Conservation (phyloP, 2,113 vertebrate genomes). For the Halcyon senegalensis region DNA sequence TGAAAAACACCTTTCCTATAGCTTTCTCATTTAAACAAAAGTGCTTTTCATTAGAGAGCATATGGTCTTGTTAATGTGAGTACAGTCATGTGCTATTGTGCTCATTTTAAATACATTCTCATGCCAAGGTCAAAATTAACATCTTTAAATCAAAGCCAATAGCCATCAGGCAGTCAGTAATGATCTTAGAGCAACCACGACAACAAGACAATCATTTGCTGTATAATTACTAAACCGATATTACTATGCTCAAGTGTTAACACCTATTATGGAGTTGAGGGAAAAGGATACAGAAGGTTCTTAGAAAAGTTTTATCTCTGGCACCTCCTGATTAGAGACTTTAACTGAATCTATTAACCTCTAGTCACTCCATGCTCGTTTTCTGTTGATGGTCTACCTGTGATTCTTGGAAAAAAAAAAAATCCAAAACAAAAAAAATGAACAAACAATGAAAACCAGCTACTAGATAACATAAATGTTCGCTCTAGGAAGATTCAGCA, state of each 20-base stretch:
- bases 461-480: background rate
- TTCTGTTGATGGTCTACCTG: background rate
- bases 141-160: background rate
- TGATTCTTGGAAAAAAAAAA: background rate
- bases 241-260: background rate
- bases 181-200: background rate
- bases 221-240: background rate
- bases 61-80: background rate
- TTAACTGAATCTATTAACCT: background rate
- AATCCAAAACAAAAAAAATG: no score
- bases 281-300: background rate
- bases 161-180: background rate
- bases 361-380: background rate
- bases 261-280: background rate
- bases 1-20: background rate
- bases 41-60: background rate
- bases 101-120: background rate
- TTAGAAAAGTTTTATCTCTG: background rate
- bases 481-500: rapidly evolving
- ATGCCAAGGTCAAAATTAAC: background rate
- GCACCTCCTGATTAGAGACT: background rate
- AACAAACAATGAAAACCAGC: background rate
- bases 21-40: background rate
- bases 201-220: background rate
- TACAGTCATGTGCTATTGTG: background rate